Conservation (phyloP, 2,797 vertebrate species). For the Rhinoraja longicauda region DNA sequence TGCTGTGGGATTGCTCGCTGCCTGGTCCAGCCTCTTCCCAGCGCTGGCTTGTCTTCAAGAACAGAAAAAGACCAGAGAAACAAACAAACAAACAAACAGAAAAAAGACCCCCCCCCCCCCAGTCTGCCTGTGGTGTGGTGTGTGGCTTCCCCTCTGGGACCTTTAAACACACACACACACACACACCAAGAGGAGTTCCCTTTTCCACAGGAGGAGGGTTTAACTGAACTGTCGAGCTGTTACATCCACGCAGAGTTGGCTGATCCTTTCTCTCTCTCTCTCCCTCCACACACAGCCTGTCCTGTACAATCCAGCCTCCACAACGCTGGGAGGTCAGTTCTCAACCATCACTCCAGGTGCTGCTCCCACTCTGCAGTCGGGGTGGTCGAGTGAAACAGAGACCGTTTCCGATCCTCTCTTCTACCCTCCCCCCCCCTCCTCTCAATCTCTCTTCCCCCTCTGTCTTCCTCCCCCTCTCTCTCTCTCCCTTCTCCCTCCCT, state of each 20-base stretch:
- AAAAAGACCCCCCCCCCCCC: too few species aligned
- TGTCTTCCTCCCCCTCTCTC: too few species aligned
- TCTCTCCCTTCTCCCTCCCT: too few species aligned
- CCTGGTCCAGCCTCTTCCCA: not conserved
- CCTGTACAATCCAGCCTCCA: not conserved
- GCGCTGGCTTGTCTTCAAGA: not conserved
- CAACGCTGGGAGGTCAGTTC: not conserved
- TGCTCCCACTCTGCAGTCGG: not conserved
- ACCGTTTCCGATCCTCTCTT: not conserved
- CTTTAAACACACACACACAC: not conserved
- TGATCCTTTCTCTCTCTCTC: not conserved
- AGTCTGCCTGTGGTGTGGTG: too few species aligned
- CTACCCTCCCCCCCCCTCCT: not conserved
- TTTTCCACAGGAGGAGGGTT: too few species aligned
- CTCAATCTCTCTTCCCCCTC: not conserved
- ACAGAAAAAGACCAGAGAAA: not conserved
- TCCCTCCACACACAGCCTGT: too few species aligned
- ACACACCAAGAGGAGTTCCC: not conserved
- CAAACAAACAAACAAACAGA: too few species aligned
- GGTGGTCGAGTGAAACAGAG: too few species aligned
- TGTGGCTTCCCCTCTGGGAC: too few species aligned
- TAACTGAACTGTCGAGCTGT: not conserved
- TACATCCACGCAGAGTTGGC: not conserved
- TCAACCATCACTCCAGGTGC: not conserved
- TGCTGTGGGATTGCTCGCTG: not conserved